Percentiles rank a stretch among this genome's conserved stretches.
Conservation (phyloP, 2,113 vertebrate species). For the Oenanthe oenanthe region DNA sequence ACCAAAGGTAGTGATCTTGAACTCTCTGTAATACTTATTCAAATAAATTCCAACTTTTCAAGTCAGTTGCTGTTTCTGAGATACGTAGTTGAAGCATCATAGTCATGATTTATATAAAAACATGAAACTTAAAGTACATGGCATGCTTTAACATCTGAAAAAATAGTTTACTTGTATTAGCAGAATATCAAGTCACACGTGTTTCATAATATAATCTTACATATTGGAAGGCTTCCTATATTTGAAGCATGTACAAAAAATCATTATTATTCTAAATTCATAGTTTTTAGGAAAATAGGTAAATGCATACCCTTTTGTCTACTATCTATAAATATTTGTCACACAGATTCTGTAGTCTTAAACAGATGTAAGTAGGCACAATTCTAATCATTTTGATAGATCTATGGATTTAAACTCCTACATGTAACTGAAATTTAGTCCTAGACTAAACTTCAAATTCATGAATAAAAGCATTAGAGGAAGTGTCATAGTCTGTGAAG, state of each 20-base stretch:
- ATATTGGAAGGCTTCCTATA: background rate
- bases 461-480: background rate
- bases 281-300: background rate
- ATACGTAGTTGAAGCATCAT: background rate
- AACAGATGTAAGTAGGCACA: background rate
- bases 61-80: background rate
- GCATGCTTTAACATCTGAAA: constrained; percentile 14
- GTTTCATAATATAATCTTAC: background rate
- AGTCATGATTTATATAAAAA: constrained; percentile 10
- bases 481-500: background rate
- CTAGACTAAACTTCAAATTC: background rate
- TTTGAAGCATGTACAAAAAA: background rate
- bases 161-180: constrained; percentile 7
- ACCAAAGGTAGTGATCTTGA: background rate
- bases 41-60: background rate
- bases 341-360: background rate
- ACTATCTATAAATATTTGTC: background rate
- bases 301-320: background rate
- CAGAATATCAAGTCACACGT: background rate
- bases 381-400: background rate
- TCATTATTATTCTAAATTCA: background rate
- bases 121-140: background rate
- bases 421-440: background rate
- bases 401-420: background rate
- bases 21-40: background rate